phyloP scores from a whole-genome alignment of 2,113 vertebrate genomes.

The Aphyosemion australe region DNA sequence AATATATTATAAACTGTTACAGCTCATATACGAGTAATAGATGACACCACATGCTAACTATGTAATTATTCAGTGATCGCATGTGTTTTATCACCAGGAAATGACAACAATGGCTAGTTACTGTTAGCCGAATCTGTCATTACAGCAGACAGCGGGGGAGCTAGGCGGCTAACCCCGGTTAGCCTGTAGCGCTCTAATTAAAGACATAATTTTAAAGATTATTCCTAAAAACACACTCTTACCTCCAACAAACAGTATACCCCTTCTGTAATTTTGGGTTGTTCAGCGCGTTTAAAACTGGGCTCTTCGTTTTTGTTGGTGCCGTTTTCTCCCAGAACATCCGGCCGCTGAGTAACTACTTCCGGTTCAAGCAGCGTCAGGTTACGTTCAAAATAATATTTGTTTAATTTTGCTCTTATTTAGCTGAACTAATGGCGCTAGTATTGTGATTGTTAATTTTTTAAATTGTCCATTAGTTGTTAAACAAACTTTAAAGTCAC shows the following conservation, averaged over 20 bases:
- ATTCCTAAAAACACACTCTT: not conserved
- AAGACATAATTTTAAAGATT: rapidly evolving
- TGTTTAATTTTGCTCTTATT: no score
- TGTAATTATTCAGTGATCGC: not conserved
- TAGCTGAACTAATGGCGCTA: no score
- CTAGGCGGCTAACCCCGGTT: not conserved
- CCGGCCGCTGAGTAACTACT: conserved; percentile 50
- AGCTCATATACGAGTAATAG: no score
- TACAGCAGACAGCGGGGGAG: conserved; percentile 25
- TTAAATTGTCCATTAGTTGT: no score
- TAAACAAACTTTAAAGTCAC: no score
- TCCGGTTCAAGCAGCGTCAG: conserved; percentile 5
- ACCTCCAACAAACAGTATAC: conserved; percentile 22
- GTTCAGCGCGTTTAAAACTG: conserved; percentile 37
- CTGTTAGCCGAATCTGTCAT: conserved; percentile 44
- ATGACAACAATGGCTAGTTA: conserved; percentile 43
- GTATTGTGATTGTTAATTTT: no score
- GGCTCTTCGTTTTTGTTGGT: conserved; percentile 66
- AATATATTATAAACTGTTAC: no score
- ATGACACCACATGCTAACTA: not conserved
- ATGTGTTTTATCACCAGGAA: conserved; percentile 3
- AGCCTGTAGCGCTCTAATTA: not conserved
- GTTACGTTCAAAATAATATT: conserved; percentile 14
- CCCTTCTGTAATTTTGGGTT: conserved; percentile 6
- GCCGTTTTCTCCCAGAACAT: conserved; percentile 52